These are phyloP conservation scores for Forficula auricularia DNA, from an alignment of 1,140 invertebrate genomes.

Conservation along the genomic window DNA sequence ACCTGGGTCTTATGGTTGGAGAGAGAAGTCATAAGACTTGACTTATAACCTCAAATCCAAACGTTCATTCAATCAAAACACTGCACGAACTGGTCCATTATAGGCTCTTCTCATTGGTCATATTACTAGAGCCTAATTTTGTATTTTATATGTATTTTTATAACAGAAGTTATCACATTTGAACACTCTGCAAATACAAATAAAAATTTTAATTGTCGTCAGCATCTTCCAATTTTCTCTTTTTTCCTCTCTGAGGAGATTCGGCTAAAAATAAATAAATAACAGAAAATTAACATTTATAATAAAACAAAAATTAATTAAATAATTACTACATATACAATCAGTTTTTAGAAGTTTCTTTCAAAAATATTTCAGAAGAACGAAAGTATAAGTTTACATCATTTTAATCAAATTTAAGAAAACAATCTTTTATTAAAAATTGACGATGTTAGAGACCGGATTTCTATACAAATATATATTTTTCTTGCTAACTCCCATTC, in stretches of 20 bases:
- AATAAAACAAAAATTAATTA: not conserved
- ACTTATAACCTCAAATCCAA: no score
- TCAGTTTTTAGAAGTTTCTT: conserved; percentile 4
- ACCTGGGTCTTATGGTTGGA: no score
- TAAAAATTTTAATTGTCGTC: conserved; percentile 21
- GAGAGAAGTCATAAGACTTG: no score
- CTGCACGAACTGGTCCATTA: no score
- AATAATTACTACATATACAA: conserved; percentile 6
- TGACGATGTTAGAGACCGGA: conserved; percentile 15
- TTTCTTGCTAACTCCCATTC: no score
- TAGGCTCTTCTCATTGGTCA: no score
- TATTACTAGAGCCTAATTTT: no score
- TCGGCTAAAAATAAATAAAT: conserved; percentile 23
- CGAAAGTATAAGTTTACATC: conserved; percentile 11
- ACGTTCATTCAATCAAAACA: no score
- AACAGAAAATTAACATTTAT: conserved; percentile 3
- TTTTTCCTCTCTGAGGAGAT: conserved; percentile 42
- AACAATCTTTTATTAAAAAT: not conserved
- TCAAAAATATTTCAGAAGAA: conserved; percentile 1
- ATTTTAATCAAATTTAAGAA: not conserved
- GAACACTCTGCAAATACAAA: no score
- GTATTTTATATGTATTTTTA: no score
- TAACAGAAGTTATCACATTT: no score
- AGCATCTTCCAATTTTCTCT: conserved; percentile 49
- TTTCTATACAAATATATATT: no score